Conservation (phyloP, 2,888 invertebrate genomes). For the Eristalis pertinax region DNA sequence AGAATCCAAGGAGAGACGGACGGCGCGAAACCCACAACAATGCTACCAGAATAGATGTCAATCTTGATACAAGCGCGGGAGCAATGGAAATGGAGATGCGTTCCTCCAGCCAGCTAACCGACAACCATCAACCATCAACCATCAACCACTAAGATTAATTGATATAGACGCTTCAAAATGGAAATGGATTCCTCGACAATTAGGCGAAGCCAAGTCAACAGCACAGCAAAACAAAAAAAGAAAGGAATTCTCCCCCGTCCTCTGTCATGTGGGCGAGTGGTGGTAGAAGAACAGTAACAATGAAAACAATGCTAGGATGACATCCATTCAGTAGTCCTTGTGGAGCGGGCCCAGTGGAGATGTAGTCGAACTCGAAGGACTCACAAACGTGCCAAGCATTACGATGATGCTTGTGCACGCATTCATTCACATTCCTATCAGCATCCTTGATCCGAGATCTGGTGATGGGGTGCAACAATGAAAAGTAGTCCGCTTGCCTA, state of each 20-base stretch:
- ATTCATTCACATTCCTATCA: slow-evolving; percentile 62
- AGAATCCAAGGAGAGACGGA: neutral
- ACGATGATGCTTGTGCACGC: slow-evolving; percentile 63
- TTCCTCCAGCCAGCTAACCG: slow-evolving; percentile 21
- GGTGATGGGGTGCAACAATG: slow-evolving; percentile 18
- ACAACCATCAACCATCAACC: slow-evolving; percentile 50
- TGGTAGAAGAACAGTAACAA: slow-evolving; percentile 52
- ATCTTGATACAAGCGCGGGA: slow-evolving; percentile 48
- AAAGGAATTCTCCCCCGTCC: neutral
- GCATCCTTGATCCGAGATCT: slow-evolving; percentile 4
- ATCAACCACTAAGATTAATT: slow-evolving; percentile 69
- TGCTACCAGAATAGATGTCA: slow-evolving; percentile 62
- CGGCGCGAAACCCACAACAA: slow-evolving; percentile 52
- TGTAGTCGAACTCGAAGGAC: neutral
- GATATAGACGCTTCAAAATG: slow-evolving; percentile 68
- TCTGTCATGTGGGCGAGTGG: too few species aligned
- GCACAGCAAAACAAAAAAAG: neutral
- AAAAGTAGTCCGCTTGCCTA: slow-evolving; percentile 48
- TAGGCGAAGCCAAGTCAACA: slow-evolving; percentile 42
- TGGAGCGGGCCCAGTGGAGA: neutral
- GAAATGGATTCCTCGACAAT: slow-evolving; percentile 69
- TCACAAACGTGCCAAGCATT: slow-evolving; percentile 63
- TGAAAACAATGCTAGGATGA: slow-evolving; percentile 55
- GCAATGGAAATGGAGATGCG: slow-evolving; percentile 5
- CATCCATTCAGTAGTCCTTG: slow-evolving; percentile 49